Base-by-base conservation (phyloP, 2,113 vertebrate genomes). In the Ardeotis arabs region DNA sequence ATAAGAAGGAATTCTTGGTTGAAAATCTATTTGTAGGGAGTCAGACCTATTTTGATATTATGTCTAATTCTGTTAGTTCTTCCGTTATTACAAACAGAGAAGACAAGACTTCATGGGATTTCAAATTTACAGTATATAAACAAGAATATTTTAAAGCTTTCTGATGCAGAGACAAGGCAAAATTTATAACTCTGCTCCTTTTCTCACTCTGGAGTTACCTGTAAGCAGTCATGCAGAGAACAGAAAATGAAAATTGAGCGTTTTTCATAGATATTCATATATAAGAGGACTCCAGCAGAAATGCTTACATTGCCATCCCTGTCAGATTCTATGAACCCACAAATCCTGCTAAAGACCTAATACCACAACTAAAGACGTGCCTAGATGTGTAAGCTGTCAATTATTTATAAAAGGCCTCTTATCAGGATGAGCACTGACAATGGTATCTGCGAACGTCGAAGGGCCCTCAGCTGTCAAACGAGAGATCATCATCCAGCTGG, bases 261-360 rank as follows among this genome's bases (percentile, higher is more conserved):
- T 50, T 95, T 87, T 83, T 74, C 35, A 25, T 29, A 84, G 76
- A 58, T 82, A 79, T 41, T 93, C 16, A n/a, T 76, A 39, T 44
- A 44, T 41, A 91, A 82, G 33, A 67, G 44, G 49, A 90, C 31
- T 27, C 23, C n/a, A 80, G 73, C 56, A 95, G 91, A 81, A 95
- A 89, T 47, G 60, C 39, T 95, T 78, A 49, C 73, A n/a, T 39
- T 89, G 52, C 59, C 68, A 35, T 63, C 60, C 68, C 68, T 92
- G 83, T 74, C 93, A 92, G 79, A 85, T 33, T 90, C 93, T 68
- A 35, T 49, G 83, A 92, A 75, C 81, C 47, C 64, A 87, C 64
- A 94, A 92, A 95, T 94, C 89, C 89, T 89, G 77, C 56, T 75
- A 87, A 96, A 95, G 74, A 78, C 52, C 86, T 75, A 70, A 84